Evolutionary conservation across 2,113 vertebrate genomes (phyloP).

Genomic region (Tonatia bakeri): DNA sequence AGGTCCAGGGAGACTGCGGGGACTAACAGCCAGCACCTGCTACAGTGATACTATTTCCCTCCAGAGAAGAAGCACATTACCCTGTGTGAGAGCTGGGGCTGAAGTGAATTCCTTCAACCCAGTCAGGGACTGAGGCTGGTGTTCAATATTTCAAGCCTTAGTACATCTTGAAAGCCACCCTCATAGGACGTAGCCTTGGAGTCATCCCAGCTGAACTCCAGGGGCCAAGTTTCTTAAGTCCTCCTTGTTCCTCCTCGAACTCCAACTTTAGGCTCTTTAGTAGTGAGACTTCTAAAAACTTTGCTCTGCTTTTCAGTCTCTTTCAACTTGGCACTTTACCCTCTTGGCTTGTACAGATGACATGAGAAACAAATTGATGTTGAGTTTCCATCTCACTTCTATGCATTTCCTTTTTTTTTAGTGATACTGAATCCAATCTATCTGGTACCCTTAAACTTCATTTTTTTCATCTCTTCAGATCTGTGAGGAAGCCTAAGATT

Average conservation of each 20-base stretch:
- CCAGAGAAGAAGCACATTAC: background rate
- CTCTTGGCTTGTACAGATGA: background rate
- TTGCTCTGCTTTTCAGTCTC: background rate
- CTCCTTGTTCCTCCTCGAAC: background rate
- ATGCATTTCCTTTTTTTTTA: background rate
- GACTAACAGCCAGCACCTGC: background rate
- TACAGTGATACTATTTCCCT: background rate
- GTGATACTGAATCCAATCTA: background rate
- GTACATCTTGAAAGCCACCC: background rate
- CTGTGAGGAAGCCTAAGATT: background rate
- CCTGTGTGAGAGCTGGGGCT: background rate
- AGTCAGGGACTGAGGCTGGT: background rate
- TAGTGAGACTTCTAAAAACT: background rate
- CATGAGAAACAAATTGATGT: background rate
- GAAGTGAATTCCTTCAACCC: background rate
- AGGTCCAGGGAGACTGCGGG: background rate
- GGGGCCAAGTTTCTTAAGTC: background rate
- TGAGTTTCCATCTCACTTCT: background rate
- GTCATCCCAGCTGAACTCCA: background rate
- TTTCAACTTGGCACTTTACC: background rate
- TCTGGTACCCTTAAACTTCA: background rate
- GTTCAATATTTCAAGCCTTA: background rate
- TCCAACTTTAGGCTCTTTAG: background rate
- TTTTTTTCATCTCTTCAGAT: background rate
- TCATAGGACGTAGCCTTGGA: fast-evolving